phyloP scores from a whole-genome alignment of 35 echinoderm and acorn worm species.

The Chiridota heheva region DNA sequence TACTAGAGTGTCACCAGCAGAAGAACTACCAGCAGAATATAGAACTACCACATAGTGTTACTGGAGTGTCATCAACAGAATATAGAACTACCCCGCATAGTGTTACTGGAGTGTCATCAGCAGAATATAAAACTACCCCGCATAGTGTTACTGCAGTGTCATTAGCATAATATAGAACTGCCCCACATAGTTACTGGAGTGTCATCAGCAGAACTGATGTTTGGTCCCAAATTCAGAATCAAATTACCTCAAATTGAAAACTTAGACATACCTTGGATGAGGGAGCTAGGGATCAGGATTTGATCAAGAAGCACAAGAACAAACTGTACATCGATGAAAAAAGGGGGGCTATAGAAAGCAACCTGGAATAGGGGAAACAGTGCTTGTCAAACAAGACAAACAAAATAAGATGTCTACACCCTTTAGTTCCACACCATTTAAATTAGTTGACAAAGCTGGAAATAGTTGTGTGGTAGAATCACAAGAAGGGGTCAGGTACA shows the following conservation, averaged over 20 bases:
- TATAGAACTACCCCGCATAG: slow-evolving; percentile 60
- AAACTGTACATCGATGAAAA: slow-evolving; percentile 40
- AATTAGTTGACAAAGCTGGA: slow-evolving; percentile 30
- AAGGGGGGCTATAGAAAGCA: slow-evolving; percentile 24
- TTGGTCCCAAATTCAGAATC: slow-evolving; percentile 43
- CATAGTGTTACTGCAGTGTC: slow-evolving; percentile 49
- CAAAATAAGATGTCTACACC: slow-evolving; percentile 22
- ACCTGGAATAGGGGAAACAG: slow-evolving; percentile 23
- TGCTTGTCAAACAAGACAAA: slow-evolving; percentile 30
- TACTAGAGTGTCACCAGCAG: slow-evolving; percentile 50
- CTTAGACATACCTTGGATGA: slow-evolving; percentile 7
- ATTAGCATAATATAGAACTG: too few relatives aligned
- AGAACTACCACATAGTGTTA: slow-evolving; percentile 48
- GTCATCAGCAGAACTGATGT: slow-evolving; percentile 57
- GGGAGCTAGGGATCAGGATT: slow-evolving; percentile 14
- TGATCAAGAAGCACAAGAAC: slow-evolving; percentile 16
- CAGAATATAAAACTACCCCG: slow-evolving; percentile 55
- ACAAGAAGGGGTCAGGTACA: slow-evolving; percentile 26
- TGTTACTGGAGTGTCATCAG: slow-evolving; percentile 48
- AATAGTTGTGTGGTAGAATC: slow-evolving; percentile 40
- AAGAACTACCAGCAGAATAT: too few relatives aligned
- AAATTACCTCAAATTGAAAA: slow-evolving; percentile 49
- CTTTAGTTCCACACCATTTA: slow-evolving; percentile 21
- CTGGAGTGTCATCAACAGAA: slow-evolving; percentile 49
- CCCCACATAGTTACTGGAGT: slow-evolving; percentile 53